Conservation (phyloP, 2,888 invertebrate species). For the Xestoiulus laeticollis region DNA sequence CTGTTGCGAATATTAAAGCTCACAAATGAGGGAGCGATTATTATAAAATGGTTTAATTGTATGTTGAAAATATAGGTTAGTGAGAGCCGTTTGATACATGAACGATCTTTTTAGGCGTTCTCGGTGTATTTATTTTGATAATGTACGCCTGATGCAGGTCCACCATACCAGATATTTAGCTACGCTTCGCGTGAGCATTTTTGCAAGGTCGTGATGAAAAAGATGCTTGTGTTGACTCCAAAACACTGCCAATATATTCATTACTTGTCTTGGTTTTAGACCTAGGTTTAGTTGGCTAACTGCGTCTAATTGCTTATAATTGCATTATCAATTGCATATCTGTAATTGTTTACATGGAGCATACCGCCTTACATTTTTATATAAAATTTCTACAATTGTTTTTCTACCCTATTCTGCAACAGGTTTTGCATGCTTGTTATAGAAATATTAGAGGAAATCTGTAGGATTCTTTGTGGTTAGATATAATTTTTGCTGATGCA, state of each 20-base stretch:
- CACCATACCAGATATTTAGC: constrained; percentile 17
- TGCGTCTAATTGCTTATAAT: not conserved
- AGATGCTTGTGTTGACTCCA: not conserved
- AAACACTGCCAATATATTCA: not conserved
- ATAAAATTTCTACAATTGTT: not conserved
- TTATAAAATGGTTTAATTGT: not conserved
- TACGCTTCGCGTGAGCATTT: not conserved
- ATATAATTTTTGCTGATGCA: too few relatives aligned
- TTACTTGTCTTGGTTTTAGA: not conserved
- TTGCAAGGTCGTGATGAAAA: not conserved
- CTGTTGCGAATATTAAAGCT: not conserved
- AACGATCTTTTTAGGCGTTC: not conserved
- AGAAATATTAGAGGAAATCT: too few relatives aligned
- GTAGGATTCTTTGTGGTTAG: too few relatives aligned
- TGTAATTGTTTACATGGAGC: too few relatives aligned
- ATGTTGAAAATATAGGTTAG: not conserved
- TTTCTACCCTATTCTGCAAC: not conserved
- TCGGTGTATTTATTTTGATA: not conserved
- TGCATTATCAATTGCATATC: not conserved
- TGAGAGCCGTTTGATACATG: not conserved
- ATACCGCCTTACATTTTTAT: not conserved
- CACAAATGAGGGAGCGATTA: not conserved
- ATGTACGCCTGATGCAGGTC: not conserved
- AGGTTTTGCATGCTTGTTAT: not conserved
- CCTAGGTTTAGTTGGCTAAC: not conserved